These are phyloP conservation scores for Climacteris rufus DNA, from an alignment of 2,113 vertebrate genomes.

Conservation along the genomic window DNA sequence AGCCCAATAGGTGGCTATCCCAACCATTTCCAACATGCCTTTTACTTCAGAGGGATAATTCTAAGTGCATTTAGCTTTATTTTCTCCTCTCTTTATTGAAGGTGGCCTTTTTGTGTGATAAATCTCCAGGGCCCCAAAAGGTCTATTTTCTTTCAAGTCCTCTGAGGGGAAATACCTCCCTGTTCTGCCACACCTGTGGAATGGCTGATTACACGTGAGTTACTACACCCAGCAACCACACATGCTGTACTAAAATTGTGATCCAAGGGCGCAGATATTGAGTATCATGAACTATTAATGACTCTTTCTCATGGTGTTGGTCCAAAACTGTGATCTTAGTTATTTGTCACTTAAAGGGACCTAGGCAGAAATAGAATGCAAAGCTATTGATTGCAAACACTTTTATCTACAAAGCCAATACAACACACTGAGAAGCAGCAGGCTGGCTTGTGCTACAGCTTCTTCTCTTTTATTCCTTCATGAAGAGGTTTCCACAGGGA, in stretches of 20 bases:
- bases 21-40: neutral
- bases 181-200: neutral
- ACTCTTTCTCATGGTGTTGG: neutral
- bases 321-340: neutral
- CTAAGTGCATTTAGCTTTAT: neutral
- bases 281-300: neutral
- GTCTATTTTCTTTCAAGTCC: neutral
- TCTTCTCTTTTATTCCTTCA: neutral
- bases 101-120: neutral
- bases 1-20: neutral
- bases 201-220: neutral
- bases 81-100: neutral
- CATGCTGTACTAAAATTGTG: neutral
- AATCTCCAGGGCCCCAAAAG: neutral
- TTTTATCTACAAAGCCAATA: slow-evolving; percentile 8
- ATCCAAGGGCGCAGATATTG: neutral
- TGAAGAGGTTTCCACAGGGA: neutral
- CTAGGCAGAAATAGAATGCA: neutral
- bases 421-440: neutral
- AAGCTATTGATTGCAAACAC: neutral
- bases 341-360: neutral
- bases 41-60: neutral
- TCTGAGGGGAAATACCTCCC: neutral
- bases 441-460: neutral
- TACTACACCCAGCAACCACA: neutral